phyloP scores from a whole-genome alignment of 1,140 invertebrate genomes.

The Drosophila triauraria region DNA sequence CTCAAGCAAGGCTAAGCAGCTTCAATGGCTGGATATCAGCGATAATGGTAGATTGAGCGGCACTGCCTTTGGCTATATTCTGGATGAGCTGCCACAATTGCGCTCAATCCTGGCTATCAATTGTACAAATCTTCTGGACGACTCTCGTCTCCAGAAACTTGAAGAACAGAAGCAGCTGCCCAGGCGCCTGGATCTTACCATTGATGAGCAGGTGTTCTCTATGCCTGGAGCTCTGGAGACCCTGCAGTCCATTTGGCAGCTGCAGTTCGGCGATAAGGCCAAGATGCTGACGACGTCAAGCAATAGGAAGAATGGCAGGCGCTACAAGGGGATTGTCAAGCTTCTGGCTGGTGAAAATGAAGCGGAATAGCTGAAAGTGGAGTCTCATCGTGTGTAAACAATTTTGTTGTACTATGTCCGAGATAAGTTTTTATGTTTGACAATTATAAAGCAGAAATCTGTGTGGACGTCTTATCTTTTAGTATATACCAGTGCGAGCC shows the following conservation, averaged over 20 bases:
- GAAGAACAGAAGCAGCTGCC: conserved; percentile 63
- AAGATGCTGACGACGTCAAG: conserved; percentile 31
- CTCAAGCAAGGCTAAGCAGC: conserved; percentile 72
- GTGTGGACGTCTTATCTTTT: conserved; percentile 17
- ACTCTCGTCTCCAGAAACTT: conserved; percentile 55
- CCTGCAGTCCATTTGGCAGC: conserved; percentile 60
- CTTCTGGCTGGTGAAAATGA: conserved; percentile 66
- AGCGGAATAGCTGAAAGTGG: conserved; percentile 29
- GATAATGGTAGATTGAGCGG: conserved; percentile 83
- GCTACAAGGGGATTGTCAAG: conserved; percentile 44
- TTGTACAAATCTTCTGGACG: conserved; percentile 62
- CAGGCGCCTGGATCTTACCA: conserved; percentile 54
- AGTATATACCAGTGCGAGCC: conserved; percentile 3
- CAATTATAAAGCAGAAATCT: conserved; percentile 31
- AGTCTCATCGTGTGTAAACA: conserved; percentile 5
- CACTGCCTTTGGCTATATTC: conserved; percentile 73
- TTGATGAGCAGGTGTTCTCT: conserved; percentile 59
- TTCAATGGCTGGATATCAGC: conserved; percentile 80
- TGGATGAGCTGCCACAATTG: conserved; percentile 72
- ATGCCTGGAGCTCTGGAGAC: conserved; percentile 51
- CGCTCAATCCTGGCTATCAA: conserved; percentile 61
- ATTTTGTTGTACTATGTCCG: conserved; percentile 23
- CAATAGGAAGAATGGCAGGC: conserved; percentile 24
- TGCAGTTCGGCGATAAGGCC: conserved; percentile 67
- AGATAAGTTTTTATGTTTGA: conserved; percentile 42